Conservation (phyloP, 2,113 vertebrate genomes). For the Murina feae region DNA sequence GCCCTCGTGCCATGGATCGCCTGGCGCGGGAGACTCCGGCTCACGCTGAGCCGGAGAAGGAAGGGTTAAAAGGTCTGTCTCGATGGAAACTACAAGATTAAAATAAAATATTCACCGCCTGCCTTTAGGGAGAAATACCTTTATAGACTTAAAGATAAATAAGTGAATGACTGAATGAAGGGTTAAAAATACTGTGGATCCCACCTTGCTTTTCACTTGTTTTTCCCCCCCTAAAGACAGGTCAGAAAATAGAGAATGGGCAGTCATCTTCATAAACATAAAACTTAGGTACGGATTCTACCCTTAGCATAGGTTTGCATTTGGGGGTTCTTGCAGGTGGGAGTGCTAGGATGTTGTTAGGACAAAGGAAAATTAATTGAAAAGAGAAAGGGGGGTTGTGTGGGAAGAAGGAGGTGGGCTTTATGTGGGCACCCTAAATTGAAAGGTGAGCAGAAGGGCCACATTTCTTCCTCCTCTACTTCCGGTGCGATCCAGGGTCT, state of each 20-base stretch:
- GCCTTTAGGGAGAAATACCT: conserved; percentile 62
- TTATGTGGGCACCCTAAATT: background rate
- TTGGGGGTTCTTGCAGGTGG: background rate
- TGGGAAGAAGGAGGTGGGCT: background rate
- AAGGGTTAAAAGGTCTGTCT: conserved; percentile 74
- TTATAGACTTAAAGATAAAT: conserved; percentile 55
- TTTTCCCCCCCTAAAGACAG: background rate
- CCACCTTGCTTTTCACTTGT: conserved; percentile 45
- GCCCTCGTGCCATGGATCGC: conserved; percentile 46
- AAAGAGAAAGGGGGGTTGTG: background rate
- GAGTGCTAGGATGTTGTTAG: background rate
- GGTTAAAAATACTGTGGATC: conserved; percentile 40
- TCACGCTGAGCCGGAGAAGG: conserved; percentile 48
- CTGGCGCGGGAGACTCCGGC: background rate
- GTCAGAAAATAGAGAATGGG: conserved; percentile 37
- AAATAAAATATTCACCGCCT: conserved; percentile 71
- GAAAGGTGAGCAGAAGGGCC: background rate
- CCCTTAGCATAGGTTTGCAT: background rate
- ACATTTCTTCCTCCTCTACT: background rate
- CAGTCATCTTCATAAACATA: conserved; percentile 42
- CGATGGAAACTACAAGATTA: conserved; percentile 67
- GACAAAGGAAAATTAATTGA: conserved; percentile 21
- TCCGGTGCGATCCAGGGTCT: background rate
- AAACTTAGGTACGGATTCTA: background rate
- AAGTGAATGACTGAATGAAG: conserved; percentile 48